A percentile compares a stretch with the other conserved stretches of the same genome.
Conservation (phyloP, 2,797 vertebrate species). For the Miichthys miiuy region DNA sequence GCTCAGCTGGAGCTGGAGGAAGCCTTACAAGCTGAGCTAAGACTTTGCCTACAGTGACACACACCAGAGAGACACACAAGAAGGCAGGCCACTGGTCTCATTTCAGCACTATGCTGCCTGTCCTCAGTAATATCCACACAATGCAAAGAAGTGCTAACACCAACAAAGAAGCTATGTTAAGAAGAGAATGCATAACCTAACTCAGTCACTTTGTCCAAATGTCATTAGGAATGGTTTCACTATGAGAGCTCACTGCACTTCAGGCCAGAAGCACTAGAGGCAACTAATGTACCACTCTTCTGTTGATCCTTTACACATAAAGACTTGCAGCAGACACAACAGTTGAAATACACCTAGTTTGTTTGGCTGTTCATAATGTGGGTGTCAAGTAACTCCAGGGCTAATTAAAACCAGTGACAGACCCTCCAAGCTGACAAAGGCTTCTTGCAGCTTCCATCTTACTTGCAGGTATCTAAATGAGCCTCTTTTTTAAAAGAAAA, state of each 20-base stretch:
- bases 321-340: not conserved
- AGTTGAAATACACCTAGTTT: constrained; percentile 20
- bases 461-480: not conserved
- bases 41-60: constrained; percentile 44
- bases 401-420: constrained; percentile 49
- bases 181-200: constrained; percentile 36
- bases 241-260: constrained; percentile 37
- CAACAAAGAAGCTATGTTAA: constrained; percentile 52
- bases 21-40: constrained; percentile 27
- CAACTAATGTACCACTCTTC: constrained; percentile 20
- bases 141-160: constrained; percentile 59
- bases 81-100: constrained; percentile 42
- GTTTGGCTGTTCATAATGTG: constrained; percentile 32
- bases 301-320: constrained; percentile 30
- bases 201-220: constrained; percentile 59
- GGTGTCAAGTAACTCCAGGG: constrained; percentile 42
- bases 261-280: constrained; percentile 36
- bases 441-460: not conserved
- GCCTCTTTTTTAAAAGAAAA: not conserved
- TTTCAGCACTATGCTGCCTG: constrained; percentile 53
- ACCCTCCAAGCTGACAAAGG: constrained; percentile 29
- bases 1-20: constrained; percentile 35
- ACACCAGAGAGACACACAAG: constrained; percentile 49
- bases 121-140: constrained; percentile 49
- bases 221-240: constrained; percentile 51